Evolutionary conservation across 2,113 vertebrate species (phyloP), one percentile per base, ranked within the genome.

Genomic region (Leptobrachium ailaonicum): DNA sequence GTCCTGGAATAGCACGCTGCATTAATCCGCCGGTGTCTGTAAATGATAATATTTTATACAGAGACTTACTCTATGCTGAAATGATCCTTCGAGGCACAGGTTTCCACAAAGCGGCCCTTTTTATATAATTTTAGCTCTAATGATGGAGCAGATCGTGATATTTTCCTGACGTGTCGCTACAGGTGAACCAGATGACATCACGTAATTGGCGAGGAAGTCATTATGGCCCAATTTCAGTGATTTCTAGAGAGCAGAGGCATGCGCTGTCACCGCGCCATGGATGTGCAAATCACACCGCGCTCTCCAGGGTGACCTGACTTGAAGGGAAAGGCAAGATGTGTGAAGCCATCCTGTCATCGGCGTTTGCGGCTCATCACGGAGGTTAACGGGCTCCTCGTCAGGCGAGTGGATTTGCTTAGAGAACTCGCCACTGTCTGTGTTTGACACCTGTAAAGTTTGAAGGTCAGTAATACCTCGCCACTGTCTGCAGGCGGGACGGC

Each of bases 381-480:
- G 56, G 56, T 60, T 60, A 60, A 60, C 56, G 2, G 56, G 56
- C 1, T 60, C 2, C 56, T 60, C 1, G 10, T 14, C 3, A 60
- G 2, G 56, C 13, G 56, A 11, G 56, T 60, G 10, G 9, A 14
- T 60, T 60, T 60, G 56, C 56, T 2, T 60, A 60, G 9, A 60
- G 13, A 12, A 8, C 13, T 3, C 56, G 11, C 56, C 56, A 12
- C 56, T 60, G 56, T 12, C 13, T 10, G 56, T 58, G 56, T 14
- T 20, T 4, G 41, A 50, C 45, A 47, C 20, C 44, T 64, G 14
- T 4, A 13, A 11, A 12, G 20, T 66, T 75, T 47, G 56, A 66
- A 75, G 66, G 75, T 77, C 64, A 43, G 40, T 50, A 7, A 56
- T n/a, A 20, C 40, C 64, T 50, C 45, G 54, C 43, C 42, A 53